Evolutionary conservation across 2,888 invertebrate genomes (phyloP).

Genomic region (Ormyrus thymus): DNA sequence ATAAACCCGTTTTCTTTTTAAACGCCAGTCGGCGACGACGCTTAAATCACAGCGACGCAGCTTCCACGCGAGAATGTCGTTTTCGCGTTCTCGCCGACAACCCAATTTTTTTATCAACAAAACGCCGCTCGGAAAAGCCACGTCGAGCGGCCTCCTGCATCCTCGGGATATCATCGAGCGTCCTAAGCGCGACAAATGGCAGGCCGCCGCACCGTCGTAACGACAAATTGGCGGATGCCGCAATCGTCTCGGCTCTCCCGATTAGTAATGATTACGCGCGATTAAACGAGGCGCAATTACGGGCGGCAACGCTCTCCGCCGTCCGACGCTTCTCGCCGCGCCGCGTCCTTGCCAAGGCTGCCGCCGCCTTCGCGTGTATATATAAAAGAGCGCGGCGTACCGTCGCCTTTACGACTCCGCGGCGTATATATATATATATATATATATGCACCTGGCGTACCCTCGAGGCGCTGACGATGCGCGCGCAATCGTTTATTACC

Average conservation of each 20-base stretch:
- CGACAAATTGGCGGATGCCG: conserved; percentile 66
- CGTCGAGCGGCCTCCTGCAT: no score
- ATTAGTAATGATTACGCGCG: conserved; percentile 71
- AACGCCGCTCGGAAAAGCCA: no score
- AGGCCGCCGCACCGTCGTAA: conserved; percentile 63
- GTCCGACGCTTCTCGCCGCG: not conserved
- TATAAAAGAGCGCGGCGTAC: conserved; percentile 8
- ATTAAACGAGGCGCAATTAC: conserved; percentile 70
- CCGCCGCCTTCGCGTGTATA: not conserved
- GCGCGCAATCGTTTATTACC: conserved; percentile 43
- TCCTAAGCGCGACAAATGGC: conserved; percentile 62
- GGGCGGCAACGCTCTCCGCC: conserved; percentile 9
- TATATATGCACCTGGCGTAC: not conserved
- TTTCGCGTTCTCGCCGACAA: no score
- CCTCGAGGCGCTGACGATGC: not conserved
- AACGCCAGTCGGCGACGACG: no score
- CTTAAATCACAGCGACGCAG: no score
- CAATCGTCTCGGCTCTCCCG: conserved; percentile 67
- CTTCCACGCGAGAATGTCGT: no score
- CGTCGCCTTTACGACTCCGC: conserved; percentile 33
- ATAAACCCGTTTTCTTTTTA: no score
- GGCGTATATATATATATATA: not conserved
- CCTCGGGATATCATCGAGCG: no score
- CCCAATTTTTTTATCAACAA: no score
- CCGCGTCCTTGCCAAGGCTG: conserved; percentile 50